phyloP scores from a whole-genome alignment of 2,113 vertebrate species.

The Bombycilla garrulus region DNA sequence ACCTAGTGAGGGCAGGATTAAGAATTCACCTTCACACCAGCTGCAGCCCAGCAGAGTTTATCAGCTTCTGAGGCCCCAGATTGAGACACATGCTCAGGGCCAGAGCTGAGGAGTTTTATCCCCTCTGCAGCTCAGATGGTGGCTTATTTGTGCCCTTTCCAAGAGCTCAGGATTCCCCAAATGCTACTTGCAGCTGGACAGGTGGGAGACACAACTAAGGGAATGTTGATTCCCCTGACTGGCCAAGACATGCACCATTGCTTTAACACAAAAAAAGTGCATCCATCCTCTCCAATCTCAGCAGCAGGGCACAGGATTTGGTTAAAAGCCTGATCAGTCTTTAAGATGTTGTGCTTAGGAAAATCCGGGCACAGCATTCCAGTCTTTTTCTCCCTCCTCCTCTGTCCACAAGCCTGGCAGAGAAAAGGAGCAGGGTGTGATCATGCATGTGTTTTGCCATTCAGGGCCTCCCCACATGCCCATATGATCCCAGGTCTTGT shows the following conservation, averaged over 20 bases:
- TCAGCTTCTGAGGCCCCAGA: not conserved
- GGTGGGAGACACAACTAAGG: not conserved
- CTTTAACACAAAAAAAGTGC: not conserved
- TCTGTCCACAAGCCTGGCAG: not conserved
- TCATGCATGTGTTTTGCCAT: not conserved
- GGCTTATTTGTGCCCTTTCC: not conserved
- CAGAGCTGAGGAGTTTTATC: not conserved
- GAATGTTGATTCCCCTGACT: not conserved
- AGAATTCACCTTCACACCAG: not conserved
- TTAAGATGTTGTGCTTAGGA: not conserved
- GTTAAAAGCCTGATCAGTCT: not conserved
- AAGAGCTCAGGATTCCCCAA: not conserved
- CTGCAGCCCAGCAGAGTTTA: not conserved
- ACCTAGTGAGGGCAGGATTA: not conserved
- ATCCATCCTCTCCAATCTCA: not conserved
- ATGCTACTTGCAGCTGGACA: not conserved
- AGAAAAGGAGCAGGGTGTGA: not conserved
- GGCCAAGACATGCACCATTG: not conserved
- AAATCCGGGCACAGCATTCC: not conserved
- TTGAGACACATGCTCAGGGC: not conserved
- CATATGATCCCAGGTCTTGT: not conserved
- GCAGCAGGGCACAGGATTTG: not conserved
- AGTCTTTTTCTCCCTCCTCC: not conserved
- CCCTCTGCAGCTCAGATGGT: not conserved
- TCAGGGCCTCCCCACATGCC: not conserved